Conservation (phyloP, 2,797 vertebrate genomes). For the Urophycis tenuis region DNA sequence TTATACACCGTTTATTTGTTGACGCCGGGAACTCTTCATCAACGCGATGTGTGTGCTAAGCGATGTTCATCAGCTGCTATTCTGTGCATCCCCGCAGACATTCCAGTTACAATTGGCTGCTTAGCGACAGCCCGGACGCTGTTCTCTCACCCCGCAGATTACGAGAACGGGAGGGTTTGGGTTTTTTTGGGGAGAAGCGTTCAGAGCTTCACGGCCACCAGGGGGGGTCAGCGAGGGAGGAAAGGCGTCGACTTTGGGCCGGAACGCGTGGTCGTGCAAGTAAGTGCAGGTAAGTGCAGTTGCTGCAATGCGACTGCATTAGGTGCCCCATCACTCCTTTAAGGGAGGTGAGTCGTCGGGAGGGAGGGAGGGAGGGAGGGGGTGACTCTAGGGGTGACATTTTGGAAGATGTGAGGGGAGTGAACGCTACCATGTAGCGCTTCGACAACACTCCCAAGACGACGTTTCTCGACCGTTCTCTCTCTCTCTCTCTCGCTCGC, state of each 20-base stretch:
- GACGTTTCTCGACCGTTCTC: slow-evolving; percentile 22
- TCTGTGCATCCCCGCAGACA: slow-evolving; percentile 60
- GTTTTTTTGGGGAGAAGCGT: not conserved
- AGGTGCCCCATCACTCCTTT: slow-evolving; percentile 74
- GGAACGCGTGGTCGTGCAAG: slow-evolving; percentile 26
- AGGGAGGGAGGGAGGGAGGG: too few species aligned
- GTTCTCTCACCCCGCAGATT: not conserved
- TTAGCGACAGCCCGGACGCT: not conserved
- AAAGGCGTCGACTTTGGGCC: slow-evolving; percentile 34
- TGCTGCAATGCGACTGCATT: slow-evolving; percentile 63
- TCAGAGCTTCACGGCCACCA: slow-evolving; percentile 13
- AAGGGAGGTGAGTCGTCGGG: slow-evolving; percentile 71
- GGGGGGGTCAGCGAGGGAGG: slow-evolving; percentile 2
- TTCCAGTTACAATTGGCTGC: slow-evolving; percentile 38
- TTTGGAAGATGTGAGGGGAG: slow-evolving; percentile 49
- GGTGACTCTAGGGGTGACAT: slow-evolving; percentile 42
- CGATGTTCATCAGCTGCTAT: slow-evolving; percentile 77
- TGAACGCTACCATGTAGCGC: slow-evolving; percentile 76
- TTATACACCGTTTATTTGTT: slow-evolving; percentile 59
- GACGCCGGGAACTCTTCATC: slow-evolving; percentile 39
- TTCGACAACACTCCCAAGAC: slow-evolving; percentile 41
- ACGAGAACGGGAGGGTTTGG: not conserved
- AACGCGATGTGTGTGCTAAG: slow-evolving; percentile 63
- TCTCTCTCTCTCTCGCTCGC: slow-evolving; percentile 28
- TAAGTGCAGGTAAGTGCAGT: slow-evolving; percentile 40